Base-by-base conservation (phyloP, 2,888 invertebrate species). In the Exocentrus adspersus region DNA sequence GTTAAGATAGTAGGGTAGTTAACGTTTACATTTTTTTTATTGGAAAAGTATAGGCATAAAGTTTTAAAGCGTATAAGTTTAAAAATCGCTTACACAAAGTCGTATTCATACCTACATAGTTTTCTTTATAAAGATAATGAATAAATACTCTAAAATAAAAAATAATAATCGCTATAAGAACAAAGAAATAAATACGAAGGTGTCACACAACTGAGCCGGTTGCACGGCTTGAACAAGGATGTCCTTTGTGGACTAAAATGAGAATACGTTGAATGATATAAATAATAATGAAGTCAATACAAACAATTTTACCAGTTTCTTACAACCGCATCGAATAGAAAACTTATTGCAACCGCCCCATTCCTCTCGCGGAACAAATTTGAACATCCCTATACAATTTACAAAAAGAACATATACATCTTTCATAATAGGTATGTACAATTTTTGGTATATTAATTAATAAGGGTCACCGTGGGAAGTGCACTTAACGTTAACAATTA, bases 401-500 rank as follows among this genome's bases (percentile, higher is more conserved):
- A 73, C 72, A 75, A 73, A 73, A 71, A 69, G 59, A 45, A 42
- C 14, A 60, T 63, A 68, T 62, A 61, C 54, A 63, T 70, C 68
- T 70, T 59, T 63, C 60, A 67, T 65, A 69, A 67, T n/a, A n/a
- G 63, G 45, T 71, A 71, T 71, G 61, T 74, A 73, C 74, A 74
- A 61, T 61, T 75, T 75, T 75, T 75, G 75, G 75, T 75, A 74
- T 74, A 70, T 65, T 71, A 58, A 56, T 32, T 62, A 61, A 60
- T 64, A 65, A 62, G 51, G 41, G 60, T 60, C 69, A 64, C 64
- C 61, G 68, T 73, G 75, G 61, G 72, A 77, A 77, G 77, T 76
- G 77, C 77, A 77, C 77, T 77, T 77, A 73, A 75, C 37, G 51
- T 32, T 32, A 65, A 66, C 64, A 62, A 53, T 66, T 68, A 62